phyloP scores from a whole-genome alignment of 2,888 invertebrate species.

The Mycogona germanica region DNA sequence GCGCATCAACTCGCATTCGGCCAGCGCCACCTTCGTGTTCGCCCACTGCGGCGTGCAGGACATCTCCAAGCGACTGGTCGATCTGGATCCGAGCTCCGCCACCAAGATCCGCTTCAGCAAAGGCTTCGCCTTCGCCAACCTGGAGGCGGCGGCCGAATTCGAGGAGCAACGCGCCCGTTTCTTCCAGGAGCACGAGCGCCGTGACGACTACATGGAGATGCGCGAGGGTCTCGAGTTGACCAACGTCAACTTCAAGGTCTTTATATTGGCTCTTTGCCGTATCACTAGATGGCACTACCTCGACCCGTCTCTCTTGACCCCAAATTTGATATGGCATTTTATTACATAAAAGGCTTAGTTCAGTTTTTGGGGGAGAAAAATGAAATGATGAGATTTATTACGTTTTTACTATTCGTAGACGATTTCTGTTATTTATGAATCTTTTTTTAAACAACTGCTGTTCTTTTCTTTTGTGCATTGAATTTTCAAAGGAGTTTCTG shows the following conservation, averaged over 20 bases:
- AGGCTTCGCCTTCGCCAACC: conserved; percentile 67
- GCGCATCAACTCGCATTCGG: conserved; percentile 63
- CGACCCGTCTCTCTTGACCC: too few relatives aligned
- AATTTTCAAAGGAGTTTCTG: conserved; percentile 29
- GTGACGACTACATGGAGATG: conserved; percentile 78
- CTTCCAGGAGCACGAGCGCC: conserved; percentile 61
- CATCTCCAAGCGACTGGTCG: conserved; percentile 55
- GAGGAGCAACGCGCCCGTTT: conserved; percentile 67
- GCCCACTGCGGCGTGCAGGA: conserved; percentile 63
- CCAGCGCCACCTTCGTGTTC: conserved; percentile 62
- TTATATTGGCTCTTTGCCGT: too few relatives aligned
- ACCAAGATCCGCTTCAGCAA: conserved; percentile 66
- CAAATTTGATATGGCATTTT: too few relatives aligned
- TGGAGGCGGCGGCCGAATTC: conserved; percentile 63
- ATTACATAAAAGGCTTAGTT: too few relatives aligned
- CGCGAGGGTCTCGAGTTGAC: conserved; percentile 63
- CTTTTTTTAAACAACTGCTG: too few relatives aligned
- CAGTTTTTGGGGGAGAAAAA: too few relatives aligned
- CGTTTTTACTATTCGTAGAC: too few relatives aligned
- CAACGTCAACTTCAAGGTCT: conserved; percentile 43
- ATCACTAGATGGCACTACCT: too few relatives aligned
- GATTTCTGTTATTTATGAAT: too few relatives aligned
- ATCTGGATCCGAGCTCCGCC: conserved; percentile 51
- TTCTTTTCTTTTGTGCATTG: too few relatives aligned
- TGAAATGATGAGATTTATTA: too few relatives aligned